Percentiles rank a stretch among this genome's conserved stretches.
phyloP scores from a whole-genome alignment of 2,797 vertebrate species.

The Phalanger gymnotis region DNA sequence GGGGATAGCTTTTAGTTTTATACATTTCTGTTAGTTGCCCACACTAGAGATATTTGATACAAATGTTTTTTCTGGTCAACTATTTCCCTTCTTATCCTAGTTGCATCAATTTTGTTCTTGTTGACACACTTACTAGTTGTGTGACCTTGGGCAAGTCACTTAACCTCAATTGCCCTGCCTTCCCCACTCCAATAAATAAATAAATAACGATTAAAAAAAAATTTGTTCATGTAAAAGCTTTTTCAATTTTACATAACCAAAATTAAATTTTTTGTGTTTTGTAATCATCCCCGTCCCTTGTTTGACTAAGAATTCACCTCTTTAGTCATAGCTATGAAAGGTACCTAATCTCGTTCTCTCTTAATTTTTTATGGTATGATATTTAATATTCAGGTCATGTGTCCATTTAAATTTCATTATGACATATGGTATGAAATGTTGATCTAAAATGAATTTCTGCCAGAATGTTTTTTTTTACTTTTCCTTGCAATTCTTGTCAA shows the following conservation, averaged over 20 bases:
- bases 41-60: background rate
- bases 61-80: background rate
- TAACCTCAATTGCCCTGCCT: too few species aligned
- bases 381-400: background rate
- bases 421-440: background rate
- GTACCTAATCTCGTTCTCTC: background rate
- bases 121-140: too few species aligned
- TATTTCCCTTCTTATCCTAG: background rate
- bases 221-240: background rate
- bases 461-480: background rate
- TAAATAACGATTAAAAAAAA: too few species aligned
- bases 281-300: background rate
- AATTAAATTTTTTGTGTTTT: background rate
- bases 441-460: background rate
- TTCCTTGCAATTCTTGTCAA: background rate
- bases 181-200: too few species aligned
- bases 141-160: too few species aligned
- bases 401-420: background rate
- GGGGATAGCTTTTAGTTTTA: background rate
- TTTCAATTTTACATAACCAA: background rate
- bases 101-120: background rate
- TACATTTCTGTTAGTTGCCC: background rate
- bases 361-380: background rate
- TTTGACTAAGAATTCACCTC: background rate
- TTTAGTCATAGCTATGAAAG: background rate